Percentiles rank a stretch among this genome's conserved stretches.
Conservation (phyloP, 2,888 invertebrate species). For the Scaptomyza tumidula region DNA sequence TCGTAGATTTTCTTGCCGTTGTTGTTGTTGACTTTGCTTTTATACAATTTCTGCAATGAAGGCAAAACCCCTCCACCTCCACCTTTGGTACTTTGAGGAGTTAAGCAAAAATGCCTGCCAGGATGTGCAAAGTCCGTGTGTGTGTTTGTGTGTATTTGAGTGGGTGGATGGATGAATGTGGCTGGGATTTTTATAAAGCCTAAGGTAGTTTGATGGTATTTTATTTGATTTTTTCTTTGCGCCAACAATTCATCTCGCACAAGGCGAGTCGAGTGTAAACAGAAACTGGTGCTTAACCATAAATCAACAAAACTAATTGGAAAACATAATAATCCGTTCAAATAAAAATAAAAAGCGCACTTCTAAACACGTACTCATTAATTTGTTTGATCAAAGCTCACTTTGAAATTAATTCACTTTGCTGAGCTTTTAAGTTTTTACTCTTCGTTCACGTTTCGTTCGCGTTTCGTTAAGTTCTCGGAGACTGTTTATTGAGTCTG, state of each 20-base stretch:
- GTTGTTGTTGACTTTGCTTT: slow-evolving; percentile 80
- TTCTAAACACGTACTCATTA: slow-evolving; percentile 50
- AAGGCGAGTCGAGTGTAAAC: slow-evolving; percentile 68
- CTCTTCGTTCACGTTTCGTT: slow-evolving; percentile 5
- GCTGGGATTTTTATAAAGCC: slow-evolving; percentile 76
- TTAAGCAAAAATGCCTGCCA: slow-evolving; percentile 71
- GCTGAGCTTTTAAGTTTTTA: background rate
- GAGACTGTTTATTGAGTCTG: slow-evolving; percentile 40
- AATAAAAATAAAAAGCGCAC: background rate
- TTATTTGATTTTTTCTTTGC: slow-evolving; percentile 70
- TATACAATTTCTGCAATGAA: slow-evolving; percentile 69
- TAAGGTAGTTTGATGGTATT: slow-evolving; percentile 81
- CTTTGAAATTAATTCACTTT: slow-evolving; percentile 5
- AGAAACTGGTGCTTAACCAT: slow-evolving; percentile 32
- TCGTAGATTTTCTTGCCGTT: slow-evolving; percentile 57
- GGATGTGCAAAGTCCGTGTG: slow-evolving; percentile 45
- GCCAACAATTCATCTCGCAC: slow-evolving; percentile 52
- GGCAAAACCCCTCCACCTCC: slow-evolving; percentile 15
- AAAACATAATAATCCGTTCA: slow-evolving; percentile 25
- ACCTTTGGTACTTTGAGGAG: slow-evolving; percentile 61
- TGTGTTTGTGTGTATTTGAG: slow-evolving; percentile 33
- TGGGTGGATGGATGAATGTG: slow-evolving; percentile 34
- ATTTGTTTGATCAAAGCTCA: slow-evolving; percentile 10
- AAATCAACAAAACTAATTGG: slow-evolving; percentile 33
- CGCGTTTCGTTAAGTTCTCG: slow-evolving; percentile 19